Conservation (phyloP, 2,113 vertebrate species). For the Otis tarda region DNA sequence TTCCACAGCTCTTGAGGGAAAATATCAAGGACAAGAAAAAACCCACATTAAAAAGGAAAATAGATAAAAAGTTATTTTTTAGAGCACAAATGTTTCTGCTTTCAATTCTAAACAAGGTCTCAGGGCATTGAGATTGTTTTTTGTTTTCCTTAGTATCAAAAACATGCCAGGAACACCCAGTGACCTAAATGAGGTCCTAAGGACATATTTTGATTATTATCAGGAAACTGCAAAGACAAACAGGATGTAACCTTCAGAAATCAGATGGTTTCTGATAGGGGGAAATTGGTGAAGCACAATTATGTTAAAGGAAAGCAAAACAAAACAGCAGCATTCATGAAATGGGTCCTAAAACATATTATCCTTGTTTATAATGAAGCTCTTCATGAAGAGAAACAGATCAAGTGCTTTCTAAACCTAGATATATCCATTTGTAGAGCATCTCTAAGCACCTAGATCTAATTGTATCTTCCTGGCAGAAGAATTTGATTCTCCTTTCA, state of each 20-base stretch:
- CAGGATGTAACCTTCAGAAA: constrained; percentile 1
- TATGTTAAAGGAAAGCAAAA: background rate
- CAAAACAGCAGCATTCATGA: background rate
- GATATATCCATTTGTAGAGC: background rate
- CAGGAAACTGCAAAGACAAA: constrained; percentile 13
- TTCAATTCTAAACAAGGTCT: background rate
- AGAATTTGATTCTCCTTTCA: background rate
- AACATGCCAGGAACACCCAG: background rate
- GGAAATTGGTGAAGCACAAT: background rate
- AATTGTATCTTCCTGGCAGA: background rate
- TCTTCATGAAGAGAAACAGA: background rate
- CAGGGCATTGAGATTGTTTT: background rate
- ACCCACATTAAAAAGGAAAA: background rate
- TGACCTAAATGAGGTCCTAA: background rate
- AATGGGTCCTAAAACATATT: background rate
- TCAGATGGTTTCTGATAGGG: background rate
- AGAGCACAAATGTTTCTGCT: background rate
- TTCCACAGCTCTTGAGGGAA: background rate
- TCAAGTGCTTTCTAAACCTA: background rate
- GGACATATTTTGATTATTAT: background rate
- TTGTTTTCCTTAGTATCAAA: background rate
- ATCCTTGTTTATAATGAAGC: background rate
- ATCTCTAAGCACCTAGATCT: background rate
- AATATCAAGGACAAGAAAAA: background rate
- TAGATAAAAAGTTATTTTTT: background rate